Conservation (phyloP, 2,797 vertebrate genomes). For the Pseudochaenichthys georgianus region DNA sequence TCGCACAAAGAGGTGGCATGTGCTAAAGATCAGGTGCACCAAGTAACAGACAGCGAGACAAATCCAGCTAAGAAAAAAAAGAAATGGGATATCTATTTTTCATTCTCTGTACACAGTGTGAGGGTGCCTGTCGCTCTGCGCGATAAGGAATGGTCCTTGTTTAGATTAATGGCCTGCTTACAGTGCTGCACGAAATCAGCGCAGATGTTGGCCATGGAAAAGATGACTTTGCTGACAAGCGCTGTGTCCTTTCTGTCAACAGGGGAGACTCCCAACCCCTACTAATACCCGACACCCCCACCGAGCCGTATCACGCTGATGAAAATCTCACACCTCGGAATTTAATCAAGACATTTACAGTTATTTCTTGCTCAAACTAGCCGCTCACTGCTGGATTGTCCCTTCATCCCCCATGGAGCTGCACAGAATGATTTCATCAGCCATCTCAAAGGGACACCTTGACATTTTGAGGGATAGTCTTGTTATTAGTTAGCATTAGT, state of each 20-base stretch:
- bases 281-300: slow-evolving; percentile 57
- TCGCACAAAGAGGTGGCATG: slow-evolving; percentile 18
- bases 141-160: slow-evolving; percentile 72
- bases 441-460: slow-evolving; percentile 46
- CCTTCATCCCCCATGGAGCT: slow-evolving; percentile 42
- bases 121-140: slow-evolving; percentile 62
- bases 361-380: slow-evolving; percentile 61
- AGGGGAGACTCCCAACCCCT: slow-evolving; percentile 57
- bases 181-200: slow-evolving; percentile 63
- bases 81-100: slow-evolving; percentile 68
- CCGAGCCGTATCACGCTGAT: slow-evolving; percentile 65
- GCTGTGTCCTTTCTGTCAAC: slow-evolving; percentile 74
- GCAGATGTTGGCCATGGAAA: slow-evolving; percentile 66
- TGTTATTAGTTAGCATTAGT: slow-evolving; percentile 55
- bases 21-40: slow-evolving; percentile 50
- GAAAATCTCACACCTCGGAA: slow-evolving; percentile 74
- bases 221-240: slow-evolving; percentile 87
- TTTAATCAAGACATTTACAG: slow-evolving; percentile 73
- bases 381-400: slow-evolving; percentile 21
- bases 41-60: slow-evolving; percentile 53
- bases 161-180: slow-evolving; percentile 80
- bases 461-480: slow-evolving; percentile 54
- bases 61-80: slow-evolving; percentile 29
- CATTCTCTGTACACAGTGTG: slow-evolving; percentile 61
- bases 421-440: slow-evolving; percentile 45